A percentile compares a stretch with the other conserved stretches of the same genome.
Conservation (phyloP, 2,113 vertebrate genomes). For the Picathartes gymnocephalus region DNA sequence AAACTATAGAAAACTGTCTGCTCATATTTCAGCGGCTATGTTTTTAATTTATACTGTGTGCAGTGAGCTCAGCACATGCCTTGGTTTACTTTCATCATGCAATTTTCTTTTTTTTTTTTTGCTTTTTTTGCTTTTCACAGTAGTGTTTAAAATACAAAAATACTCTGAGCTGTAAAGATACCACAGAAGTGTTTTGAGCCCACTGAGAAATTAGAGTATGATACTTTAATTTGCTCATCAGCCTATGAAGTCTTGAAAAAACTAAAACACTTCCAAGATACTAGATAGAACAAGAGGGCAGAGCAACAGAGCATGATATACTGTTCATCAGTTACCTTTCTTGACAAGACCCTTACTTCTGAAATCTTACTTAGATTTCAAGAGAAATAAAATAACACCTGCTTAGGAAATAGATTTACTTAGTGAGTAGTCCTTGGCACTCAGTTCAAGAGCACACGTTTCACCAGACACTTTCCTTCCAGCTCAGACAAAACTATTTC, state of each 20-base stretch:
- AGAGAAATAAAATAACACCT: not conserved
- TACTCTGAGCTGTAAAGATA: not conserved
- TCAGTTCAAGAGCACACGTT: not conserved
- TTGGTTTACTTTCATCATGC: not conserved
- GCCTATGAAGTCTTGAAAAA: not conserved
- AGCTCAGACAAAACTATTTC: not conserved
- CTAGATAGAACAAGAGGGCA: not conserved
- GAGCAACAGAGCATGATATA: not conserved
- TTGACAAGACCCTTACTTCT: not conserved
- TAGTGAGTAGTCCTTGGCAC: not conserved
- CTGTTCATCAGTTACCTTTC: not conserved
- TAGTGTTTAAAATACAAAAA: not conserved
- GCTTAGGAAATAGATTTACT: not conserved
- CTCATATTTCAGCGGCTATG: not conserved
- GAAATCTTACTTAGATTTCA: not conserved
- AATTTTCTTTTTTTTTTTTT: not conserved
- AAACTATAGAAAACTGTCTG: not conserved
- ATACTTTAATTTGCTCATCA: not conserved
- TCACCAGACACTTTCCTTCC: not conserved
- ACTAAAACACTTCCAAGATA: not conserved
- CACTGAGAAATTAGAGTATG: not conserved
- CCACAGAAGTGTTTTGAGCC: not conserved
- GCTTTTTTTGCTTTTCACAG: not conserved
- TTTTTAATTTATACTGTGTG: not conserved
- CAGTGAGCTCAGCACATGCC: not conserved